Conservation (phyloP, 1,140 invertebrate species). For the Aricia agestis region DNA sequence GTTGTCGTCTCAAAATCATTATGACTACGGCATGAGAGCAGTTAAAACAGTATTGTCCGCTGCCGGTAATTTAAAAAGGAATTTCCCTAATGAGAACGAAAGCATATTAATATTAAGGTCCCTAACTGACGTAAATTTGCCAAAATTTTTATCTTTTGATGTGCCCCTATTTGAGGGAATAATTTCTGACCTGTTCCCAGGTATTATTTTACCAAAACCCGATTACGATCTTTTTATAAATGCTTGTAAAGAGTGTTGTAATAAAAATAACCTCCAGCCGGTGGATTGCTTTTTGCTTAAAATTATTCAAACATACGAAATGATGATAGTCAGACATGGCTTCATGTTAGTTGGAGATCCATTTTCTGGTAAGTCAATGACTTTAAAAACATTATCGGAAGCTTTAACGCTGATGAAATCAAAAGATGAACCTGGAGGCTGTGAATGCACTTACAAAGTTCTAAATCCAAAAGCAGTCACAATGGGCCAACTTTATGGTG, state of each 20-base stretch:
- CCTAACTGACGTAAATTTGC: slow-evolving; percentile 94
- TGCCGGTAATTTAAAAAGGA: slow-evolving; percentile 90
- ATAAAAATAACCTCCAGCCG: slow-evolving; percentile 84
- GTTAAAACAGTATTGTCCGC: slow-evolving; percentile 84
- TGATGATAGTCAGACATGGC: slow-evolving; percentile 94
- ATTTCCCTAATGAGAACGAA: slow-evolving; percentile 88
- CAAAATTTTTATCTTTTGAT: slow-evolving; percentile 93
- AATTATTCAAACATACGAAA: slow-evolving; percentile 92
- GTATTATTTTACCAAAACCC: slow-evolving; percentile 82
- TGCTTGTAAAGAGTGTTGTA: slow-evolving; percentile 77
- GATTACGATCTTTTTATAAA: slow-evolving; percentile 83
- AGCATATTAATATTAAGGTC: slow-evolving; percentile 87
- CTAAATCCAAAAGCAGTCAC: slow-evolving; percentile 95
- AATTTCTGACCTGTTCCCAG: slow-evolving; percentile 94
- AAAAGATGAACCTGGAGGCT: slow-evolving; percentile 76
- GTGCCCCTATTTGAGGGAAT: slow-evolving; percentile 94
- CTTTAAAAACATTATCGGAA: slow-evolving; percentile 84
- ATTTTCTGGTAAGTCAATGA: slow-evolving; percentile 87
- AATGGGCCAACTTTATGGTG: slow-evolving; percentile 93
- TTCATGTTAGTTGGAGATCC: slow-evolving; percentile 96
- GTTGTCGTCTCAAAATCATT: slow-evolving; percentile 94
- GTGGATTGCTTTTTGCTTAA: slow-evolving; percentile 84
- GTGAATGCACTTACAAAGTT: slow-evolving; percentile 82
- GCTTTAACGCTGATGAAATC: slow-evolving; percentile 82
- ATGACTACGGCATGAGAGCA: slow-evolving; percentile 94